Conservation (phyloP, 1,140 invertebrate species). For the Batillaria attramentaria region DNA sequence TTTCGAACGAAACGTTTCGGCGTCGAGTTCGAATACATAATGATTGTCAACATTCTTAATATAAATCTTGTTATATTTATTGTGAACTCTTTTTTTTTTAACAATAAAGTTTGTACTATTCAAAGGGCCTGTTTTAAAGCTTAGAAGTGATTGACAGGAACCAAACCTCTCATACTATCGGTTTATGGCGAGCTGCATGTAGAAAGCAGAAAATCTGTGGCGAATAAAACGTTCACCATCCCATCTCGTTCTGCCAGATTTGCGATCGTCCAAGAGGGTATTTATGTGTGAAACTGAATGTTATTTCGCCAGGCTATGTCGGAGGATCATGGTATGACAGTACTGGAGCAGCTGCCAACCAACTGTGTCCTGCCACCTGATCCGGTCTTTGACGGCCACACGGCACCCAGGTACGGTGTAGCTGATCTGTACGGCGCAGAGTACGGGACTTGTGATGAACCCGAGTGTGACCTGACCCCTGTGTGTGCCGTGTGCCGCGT, state of each 20-base stretch:
- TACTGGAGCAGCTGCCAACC: not conserved
- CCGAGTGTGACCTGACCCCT: not conserved
- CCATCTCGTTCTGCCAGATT: not conserved
- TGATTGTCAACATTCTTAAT: no score
- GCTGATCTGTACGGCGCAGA: conserved; percentile 1
- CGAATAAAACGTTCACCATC: not conserved
- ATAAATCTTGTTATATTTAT: no score
- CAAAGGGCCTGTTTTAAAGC: not conserved
- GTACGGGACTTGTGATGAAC: conserved; percentile 1
- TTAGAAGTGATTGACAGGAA: not conserved
- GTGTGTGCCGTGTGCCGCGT: conserved; percentile 4
- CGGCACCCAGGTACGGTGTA: not conserved
- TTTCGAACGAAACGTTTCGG: no score
- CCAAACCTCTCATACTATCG: not conserved
- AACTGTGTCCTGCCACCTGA: conserved; percentile 9
- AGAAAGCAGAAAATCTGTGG: not conserved
- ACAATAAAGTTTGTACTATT: not conserved
- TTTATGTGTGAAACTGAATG: not conserved
- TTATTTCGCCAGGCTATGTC: not conserved
- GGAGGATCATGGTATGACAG: not conserved
- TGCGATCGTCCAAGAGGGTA: not conserved
- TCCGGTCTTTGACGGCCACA: not conserved
- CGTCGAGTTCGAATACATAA: no score
- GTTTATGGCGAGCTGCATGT: not conserved
- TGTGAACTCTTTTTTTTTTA: no score